phyloP scores from a whole-genome alignment of 2,113 vertebrate genomes.

The Nothocercus julius region DNA sequence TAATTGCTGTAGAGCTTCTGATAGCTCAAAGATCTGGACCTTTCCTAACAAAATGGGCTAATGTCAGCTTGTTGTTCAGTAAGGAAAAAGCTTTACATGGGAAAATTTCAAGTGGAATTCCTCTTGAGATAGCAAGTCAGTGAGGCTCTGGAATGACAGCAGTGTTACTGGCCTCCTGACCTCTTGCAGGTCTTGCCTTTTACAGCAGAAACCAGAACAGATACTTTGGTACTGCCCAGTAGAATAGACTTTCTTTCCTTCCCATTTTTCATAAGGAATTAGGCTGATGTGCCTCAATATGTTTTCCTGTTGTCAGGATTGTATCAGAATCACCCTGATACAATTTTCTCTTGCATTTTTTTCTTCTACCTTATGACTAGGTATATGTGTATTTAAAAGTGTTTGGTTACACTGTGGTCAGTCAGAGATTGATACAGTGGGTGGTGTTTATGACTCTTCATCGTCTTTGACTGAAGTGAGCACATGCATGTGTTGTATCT shows the following conservation, averaged over 20 bases:
- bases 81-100: background rate
- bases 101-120: background rate
- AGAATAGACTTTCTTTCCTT: background rate
- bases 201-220: background rate
- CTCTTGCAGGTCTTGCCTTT: background rate
- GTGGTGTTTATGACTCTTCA: background rate
- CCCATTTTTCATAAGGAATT: background rate
- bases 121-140: background rate
- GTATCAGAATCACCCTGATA: background rate
- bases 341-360: background rate
- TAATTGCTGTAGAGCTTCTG: background rate
- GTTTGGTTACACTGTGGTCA: background rate
- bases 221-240: background rate
- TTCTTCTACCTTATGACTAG: background rate
- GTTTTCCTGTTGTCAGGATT: background rate
- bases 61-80: background rate
- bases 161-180: fast-evolving
- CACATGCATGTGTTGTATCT: too few species aligned
- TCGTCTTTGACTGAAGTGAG: too few species aligned
- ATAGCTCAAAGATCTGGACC: background rate
- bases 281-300: background rate
- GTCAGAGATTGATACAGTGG: background rate
- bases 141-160: background rate
- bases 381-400: background rate
- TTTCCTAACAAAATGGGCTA: background rate